Evolutionary conservation across 2,888 invertebrate species (phyloP).

Genomic region (Achlya flavicornis): DNA sequence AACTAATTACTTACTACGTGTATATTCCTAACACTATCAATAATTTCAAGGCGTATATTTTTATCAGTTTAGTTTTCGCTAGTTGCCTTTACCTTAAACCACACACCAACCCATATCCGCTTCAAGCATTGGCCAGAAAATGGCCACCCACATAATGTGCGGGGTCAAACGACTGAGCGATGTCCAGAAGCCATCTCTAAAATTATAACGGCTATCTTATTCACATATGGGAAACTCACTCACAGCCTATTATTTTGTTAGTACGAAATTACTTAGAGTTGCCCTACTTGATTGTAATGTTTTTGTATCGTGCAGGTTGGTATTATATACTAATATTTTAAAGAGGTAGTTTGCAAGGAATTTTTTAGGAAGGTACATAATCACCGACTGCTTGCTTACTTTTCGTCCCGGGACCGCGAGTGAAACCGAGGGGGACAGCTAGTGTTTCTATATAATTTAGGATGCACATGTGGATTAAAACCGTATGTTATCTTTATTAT

Average conservation of each 20-base stretch:
- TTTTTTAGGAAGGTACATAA: no score
- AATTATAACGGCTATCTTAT: constrained; percentile 23
- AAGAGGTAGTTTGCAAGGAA: no score
- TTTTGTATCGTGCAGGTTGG: not conserved
- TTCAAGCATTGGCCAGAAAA: constrained; percentile 50
- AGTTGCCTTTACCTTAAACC: constrained; percentile 24
- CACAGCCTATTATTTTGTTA: not conserved
- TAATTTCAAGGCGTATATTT: not conserved
- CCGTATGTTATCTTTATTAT: no score
- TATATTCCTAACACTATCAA: no score
- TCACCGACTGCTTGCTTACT: no score
- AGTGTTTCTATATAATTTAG: no score
- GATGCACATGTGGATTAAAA: no score
- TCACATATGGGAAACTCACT: not conserved
- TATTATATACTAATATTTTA: no score
- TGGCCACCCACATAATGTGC: constrained; percentile 41
- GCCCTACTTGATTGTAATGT: not conserved
- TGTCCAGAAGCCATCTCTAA: constrained; percentile 18
- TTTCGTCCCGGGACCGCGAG: no score
- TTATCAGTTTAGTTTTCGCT: not conserved
- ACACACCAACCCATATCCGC: constrained; percentile 40
- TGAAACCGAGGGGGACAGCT: no score
- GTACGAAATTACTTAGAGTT: not conserved
- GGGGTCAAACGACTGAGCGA: constrained; percentile 33
- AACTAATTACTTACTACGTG: no score